A percentile compares a stretch with the other conserved stretches of the same genome.
Conservation (phyloP, 2,888 invertebrate species). For the Chloroclysta siterata region DNA sequence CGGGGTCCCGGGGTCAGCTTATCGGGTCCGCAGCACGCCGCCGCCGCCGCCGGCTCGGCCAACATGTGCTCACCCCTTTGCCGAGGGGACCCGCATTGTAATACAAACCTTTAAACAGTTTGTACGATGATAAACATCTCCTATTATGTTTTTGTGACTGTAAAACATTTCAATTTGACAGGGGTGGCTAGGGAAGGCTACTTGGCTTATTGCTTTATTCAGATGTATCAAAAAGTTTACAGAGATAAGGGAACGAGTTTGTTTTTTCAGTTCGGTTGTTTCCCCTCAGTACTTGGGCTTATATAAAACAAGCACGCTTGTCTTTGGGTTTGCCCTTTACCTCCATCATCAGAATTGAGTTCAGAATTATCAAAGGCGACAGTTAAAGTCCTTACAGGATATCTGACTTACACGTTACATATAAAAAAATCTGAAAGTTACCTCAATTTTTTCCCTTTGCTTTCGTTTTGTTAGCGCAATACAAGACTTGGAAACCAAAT, state of each 20-base stretch:
- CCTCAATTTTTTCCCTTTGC: too few relatives aligned
- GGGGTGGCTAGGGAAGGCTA: constrained; percentile 5
- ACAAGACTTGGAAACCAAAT: too few relatives aligned
- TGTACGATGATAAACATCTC: constrained; percentile 33
- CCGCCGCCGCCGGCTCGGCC: constrained; percentile 1
- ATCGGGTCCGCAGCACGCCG: constrained; percentile 17
- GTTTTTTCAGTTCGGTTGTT: neutral
- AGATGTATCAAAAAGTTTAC: too few relatives aligned
- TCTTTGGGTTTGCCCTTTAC: neutral
- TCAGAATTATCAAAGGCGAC: neutral
- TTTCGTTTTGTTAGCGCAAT: too few relatives aligned
- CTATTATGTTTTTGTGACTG: constrained; percentile 26
- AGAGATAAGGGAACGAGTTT: too few relatives aligned
- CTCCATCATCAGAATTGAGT: neutral
- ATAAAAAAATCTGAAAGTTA: too few relatives aligned
- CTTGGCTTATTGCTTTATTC: constrained; percentile 1
- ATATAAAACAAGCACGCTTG: too few relatives aligned
- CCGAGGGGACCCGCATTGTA: constrained; percentile 37
- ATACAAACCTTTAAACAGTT: constrained; percentile 38
- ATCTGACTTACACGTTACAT: too few relatives aligned
- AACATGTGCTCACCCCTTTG: constrained; percentile 35
- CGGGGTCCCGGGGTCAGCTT: constrained; percentile 19
- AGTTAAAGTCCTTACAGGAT: neutral
- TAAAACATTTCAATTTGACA: constrained; percentile 19
- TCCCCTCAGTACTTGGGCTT: too few relatives aligned